A percentile compares a stretch with the other conserved stretches of the same genome.
Evolutionary conservation across 1,140 invertebrate species (phyloP).

Genomic region (Bilobella aurantiaca): DNA sequence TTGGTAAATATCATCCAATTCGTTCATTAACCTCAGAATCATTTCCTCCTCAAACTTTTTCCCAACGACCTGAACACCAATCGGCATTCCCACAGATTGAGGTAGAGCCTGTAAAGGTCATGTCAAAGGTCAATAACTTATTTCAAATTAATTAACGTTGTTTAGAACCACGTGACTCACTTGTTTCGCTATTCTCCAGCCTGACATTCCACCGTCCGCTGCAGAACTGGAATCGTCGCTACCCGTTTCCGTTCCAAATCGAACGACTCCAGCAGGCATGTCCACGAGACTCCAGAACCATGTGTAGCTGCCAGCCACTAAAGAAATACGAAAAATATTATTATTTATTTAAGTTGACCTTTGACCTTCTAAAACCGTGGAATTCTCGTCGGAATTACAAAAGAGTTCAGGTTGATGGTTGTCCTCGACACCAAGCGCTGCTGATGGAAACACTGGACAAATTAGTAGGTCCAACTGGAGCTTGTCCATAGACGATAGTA

Average conservation of each 20-base stretch:
- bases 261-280: slow-evolving; percentile 38
- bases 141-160: too few relatives aligned
- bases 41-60: slow-evolving; percentile 41
- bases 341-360: background rate
- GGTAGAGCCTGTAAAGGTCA: too few relatives aligned
- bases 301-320: slow-evolving; percentile 33
- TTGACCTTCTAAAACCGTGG: too few relatives aligned
- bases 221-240: too few relatives aligned
- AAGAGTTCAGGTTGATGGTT: background rate
- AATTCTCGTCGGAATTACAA: background rate
- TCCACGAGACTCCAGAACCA: slow-evolving; percentile 37
- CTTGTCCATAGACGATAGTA: background rate
- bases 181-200: too few relatives aligned
- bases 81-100: slow-evolving; percentile 38
- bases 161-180: too few relatives aligned
- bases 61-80: slow-evolving; percentile 40
- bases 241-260: slow-evolving; percentile 37
- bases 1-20: slow-evolving; percentile 26
- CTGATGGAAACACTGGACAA: slow-evolving; percentile 9
- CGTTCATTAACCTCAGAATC: slow-evolving; percentile 35
- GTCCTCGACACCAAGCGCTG: slow-evolving; percentile 13
- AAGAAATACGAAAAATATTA: background rate
- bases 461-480: background rate
- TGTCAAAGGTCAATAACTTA: too few relatives aligned
- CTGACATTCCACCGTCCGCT: too few relatives aligned